Evolutionary conservation across 2,113 vertebrate species (phyloP).

Genomic region (Chunga burmeisteri): DNA sequence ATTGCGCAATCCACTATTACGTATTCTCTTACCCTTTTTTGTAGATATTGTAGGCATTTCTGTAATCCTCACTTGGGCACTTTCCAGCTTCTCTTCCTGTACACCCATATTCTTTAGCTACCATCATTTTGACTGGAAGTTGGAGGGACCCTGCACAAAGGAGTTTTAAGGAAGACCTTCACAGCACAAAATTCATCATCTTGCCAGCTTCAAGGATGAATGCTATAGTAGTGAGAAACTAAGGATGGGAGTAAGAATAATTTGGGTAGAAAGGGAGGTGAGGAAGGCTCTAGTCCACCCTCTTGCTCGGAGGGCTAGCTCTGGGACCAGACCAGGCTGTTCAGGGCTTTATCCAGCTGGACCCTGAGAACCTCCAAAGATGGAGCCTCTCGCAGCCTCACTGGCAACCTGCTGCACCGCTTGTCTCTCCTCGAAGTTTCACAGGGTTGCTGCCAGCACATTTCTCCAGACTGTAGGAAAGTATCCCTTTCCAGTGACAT

Average conservation of each 20-base stretch:
- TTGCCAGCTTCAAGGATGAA: too few species aligned
- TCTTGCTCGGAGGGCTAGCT: not conserved
- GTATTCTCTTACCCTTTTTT: not conserved
- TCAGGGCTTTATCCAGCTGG: not conserved
- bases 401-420: not conserved
- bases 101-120: not conserved
- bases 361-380: not conserved
- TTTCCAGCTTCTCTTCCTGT: not conserved
- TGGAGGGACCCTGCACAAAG: not conserved
- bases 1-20: rapidly evolving
- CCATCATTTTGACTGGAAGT: not conserved
- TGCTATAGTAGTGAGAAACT: not conserved
- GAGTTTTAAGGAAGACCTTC: not conserved
- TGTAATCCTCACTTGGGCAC: not conserved
- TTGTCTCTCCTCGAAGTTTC: rapidly evolving
- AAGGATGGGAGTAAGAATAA: not conserved
- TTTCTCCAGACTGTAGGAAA: not conserved
- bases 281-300: not conserved
- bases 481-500: not conserved
- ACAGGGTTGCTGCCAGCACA: not conserved
- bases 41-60: not conserved
- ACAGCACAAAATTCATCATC: not conserved
- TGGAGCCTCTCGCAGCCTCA: not conserved
- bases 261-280: not conserved
- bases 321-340: not conserved